Conservation (phyloP, 2,888 invertebrate genomes). For the Eristalis tenax region DNA sequence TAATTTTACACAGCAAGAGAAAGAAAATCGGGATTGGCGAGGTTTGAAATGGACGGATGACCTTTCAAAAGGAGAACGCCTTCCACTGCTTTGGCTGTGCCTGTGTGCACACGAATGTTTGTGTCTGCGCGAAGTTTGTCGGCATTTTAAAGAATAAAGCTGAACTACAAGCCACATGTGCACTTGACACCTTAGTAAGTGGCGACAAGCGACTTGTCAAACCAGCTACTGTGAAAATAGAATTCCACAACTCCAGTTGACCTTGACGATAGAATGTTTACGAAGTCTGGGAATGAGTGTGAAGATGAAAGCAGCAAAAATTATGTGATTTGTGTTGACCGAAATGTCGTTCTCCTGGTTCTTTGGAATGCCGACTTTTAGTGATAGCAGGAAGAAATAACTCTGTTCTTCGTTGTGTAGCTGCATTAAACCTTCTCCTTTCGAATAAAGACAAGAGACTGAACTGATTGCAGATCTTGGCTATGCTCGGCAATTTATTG, state of each 20-base stretch:
- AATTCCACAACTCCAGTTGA: background rate
- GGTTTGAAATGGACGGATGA: background rate
- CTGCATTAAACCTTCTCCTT: no score
- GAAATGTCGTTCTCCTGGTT: background rate
- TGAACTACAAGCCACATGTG: background rate
- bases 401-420: no score
- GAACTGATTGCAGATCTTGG: no score
- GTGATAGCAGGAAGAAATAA: no score
- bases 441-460: no score
- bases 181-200: background rate
- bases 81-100: background rate
- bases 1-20: background rate
- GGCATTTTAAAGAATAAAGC: no score
- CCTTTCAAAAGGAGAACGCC: background rate
- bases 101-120: no score
- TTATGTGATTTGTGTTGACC: background rate
- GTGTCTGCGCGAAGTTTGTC: no score
- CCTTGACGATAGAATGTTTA: slow-evolving; percentile 16
- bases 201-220: background rate
- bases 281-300: background rate
- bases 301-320: background rate
- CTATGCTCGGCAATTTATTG: no score
- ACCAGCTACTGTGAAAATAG: background rate
- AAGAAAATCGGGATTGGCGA: background rate
- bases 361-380: no score